Conservation (phyloP, 2,113 vertebrate genomes). For the Sphyrna mokarran region DNA sequence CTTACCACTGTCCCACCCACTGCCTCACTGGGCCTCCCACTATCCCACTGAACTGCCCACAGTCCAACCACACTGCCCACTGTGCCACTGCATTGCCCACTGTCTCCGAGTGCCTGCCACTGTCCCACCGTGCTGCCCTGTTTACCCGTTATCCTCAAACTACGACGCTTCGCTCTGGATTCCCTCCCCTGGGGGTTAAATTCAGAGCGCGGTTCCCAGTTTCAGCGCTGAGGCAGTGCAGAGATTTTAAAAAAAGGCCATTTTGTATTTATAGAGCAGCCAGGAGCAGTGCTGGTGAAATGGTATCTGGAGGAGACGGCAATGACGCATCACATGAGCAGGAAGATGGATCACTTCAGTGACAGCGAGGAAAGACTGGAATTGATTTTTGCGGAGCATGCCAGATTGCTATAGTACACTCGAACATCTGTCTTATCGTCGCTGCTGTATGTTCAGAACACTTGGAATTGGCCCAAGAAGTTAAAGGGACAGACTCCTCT, state of each 20-base stretch:
- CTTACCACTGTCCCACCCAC: no score
- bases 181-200: neutral
- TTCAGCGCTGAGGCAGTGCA: neutral
- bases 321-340: neutral
- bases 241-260: no score
- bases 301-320: neutral
- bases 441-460: neutral
- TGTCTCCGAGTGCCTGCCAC: no score
- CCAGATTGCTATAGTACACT: slow-evolving; percentile 8
- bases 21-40: no score
- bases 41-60: no score
- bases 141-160: no score
- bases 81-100: no score
- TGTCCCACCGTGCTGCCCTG: no score
- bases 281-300: neutral
- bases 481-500: neutral
- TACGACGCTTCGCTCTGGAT: no score
- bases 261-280: neutral
- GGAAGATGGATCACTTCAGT: slow-evolving; percentile 28
- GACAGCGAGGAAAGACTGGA: neutral
- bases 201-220: neutral
- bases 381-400: neutral
- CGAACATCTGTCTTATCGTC: slow-evolving; percentile 21
- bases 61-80: no score
- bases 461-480: neutral